Base-by-base conservation (phyloP, 2,113 vertebrate genomes). In the Delphinapterus leucas region DNA sequence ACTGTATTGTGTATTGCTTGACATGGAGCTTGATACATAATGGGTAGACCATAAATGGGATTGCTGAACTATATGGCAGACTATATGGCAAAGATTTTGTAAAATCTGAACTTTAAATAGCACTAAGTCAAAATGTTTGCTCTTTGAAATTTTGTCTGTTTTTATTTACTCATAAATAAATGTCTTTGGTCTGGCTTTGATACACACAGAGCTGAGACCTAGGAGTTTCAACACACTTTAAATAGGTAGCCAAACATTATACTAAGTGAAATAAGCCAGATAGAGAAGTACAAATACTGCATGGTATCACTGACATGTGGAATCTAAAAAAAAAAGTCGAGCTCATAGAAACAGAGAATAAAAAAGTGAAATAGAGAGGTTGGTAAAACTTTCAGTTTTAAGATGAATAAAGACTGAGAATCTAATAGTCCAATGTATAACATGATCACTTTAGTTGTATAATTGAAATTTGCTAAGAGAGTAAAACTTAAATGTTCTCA, bases 71-170 rank as follows among this genome's bases (percentile, higher is more conserved):
- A 38, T 13, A 80, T 33, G 26, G 31, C 31, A 88, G 96, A 93
- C 63, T 60, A 21, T 10, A 76, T 18, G 31, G 33, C 28, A 80
- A 97, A 88, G 36, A 81, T 41, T 84, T 38, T 90, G 6, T 93
- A 82, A 90, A 94, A 88, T 33, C 2, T 47, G 63, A 84, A 74
- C 49, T 74, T 87, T 97, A 77, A 94, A 89, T 4, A 90, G n/a
- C 15, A 53, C 76, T 65, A 58, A 33, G 38, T 93, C 12, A 31
- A 94, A 21, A 83, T 76, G 13, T 63, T 55, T 76, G 38, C 13
- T 95, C 67, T 96, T 93, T 91, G 67, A 85, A 71, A 23, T 71
- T 68, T 53, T 61, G 28, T 60, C 44, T 53, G 7, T n/a, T 81
- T 90, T 84, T 61, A 38, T 70, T 61, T 87, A 81, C 23, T 77